A percentile compares a stretch with the other conserved stretches of the same genome.
Evolutionary conservation across 2,113 vertebrate species (phyloP).

Genomic region (Barbus barbus): DNA sequence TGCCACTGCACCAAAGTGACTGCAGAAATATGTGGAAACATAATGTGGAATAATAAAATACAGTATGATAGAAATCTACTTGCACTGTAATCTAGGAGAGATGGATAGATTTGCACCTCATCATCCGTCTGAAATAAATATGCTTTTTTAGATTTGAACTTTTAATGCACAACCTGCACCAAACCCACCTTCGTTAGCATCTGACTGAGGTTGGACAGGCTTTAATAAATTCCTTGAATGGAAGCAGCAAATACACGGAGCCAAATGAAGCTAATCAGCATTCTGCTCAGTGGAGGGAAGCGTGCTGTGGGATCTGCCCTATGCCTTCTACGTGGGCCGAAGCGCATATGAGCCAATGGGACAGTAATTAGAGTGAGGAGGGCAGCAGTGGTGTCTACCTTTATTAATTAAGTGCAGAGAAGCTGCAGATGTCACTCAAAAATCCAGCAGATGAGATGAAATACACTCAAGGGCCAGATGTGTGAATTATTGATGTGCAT

Average conservation of each 20-base stretch:
- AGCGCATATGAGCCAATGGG: slow-evolving; percentile 41
- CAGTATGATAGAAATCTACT: background rate
- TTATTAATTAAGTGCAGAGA: slow-evolving; percentile 59
- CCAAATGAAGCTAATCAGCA: slow-evolving; percentile 21
- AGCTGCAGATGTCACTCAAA: slow-evolving; percentile 62
- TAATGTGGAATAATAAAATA: background rate
- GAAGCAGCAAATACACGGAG: slow-evolving; percentile 15
- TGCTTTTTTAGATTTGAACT: background rate
- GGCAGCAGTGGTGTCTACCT: slow-evolving; percentile 51
- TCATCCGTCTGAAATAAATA: background rate
- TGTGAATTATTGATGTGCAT: slow-evolving; percentile 63
- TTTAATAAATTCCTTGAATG: slow-evolving; percentile 16
- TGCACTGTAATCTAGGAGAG: background rate
- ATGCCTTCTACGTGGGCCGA: slow-evolving; percentile 35
- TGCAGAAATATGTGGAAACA: background rate
- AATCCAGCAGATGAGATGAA: slow-evolving; percentile 44
- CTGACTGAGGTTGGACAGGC: background rate
- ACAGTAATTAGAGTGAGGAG: slow-evolving; percentile 58
- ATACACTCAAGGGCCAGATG: slow-evolving; percentile 10
- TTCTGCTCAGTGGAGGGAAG: slow-evolving; percentile 17
- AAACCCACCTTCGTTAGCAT: background rate
- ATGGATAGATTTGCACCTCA: background rate
- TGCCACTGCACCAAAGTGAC: background rate
- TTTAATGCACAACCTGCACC: slow-evolving; percentile 21
- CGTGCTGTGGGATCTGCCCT: slow-evolving; percentile 44